Evolutionary conservation across 2,797 vertebrate genomes (phyloP).

Genomic region (Pygocentrus nattereri): DNA sequence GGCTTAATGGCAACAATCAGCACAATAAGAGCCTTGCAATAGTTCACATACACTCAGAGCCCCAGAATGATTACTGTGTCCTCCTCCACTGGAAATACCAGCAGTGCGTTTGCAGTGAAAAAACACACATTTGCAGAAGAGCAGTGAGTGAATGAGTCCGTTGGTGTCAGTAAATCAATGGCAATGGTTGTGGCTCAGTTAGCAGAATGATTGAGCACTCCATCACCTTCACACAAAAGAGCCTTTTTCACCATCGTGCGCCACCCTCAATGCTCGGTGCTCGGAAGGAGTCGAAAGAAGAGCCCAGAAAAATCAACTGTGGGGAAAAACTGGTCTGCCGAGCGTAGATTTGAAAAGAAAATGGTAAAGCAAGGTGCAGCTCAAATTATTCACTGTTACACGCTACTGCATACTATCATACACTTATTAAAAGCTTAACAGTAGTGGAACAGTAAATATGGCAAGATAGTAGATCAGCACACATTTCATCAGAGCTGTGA

Average conservation of each 20-base stretch:
- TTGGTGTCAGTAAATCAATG: constrained; percentile 41
- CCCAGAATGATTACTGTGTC: neutral
- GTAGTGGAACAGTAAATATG: no score
- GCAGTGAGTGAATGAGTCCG: constrained; percentile 29
- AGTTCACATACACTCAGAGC: neutral
- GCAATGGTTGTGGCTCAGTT: constrained; percentile 28
- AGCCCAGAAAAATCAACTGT: neutral
- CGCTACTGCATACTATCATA: no score
- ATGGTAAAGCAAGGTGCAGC: no score
- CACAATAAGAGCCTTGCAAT: neutral
- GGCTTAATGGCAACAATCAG: no score
- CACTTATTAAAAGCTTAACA: no score
- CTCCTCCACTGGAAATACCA: neutral
- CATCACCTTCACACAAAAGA: constrained; percentile 30
- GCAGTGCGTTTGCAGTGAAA: constrained; percentile 6
- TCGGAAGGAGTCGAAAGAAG: constrained; percentile 12
- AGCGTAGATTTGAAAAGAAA: neutral
- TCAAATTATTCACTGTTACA: no score
- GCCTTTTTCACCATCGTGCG: neutral
- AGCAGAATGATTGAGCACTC: constrained; percentile 41
- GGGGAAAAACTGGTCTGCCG: neutral
- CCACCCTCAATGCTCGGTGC: constrained; percentile 1
- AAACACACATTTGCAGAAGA: constrained; percentile 9
- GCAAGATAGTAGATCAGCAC: no score
- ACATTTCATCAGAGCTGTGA: no score